A percentile compares a stretch with the other conserved stretches of the same genome.
Conservation (phyloP, 2,113 vertebrate species). For the Oreochromis aureus region DNA sequence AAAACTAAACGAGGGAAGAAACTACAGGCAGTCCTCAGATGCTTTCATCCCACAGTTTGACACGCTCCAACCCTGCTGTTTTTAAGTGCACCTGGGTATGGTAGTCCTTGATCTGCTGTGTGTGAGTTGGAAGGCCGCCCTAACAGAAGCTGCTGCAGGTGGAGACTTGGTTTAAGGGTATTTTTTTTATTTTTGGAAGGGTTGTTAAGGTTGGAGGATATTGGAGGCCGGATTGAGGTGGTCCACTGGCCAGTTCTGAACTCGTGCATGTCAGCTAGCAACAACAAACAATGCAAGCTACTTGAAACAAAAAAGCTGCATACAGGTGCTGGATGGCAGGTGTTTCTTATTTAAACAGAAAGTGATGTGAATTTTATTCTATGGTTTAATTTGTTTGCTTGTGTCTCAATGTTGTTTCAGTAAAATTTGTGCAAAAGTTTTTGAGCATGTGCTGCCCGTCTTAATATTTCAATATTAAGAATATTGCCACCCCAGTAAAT, state of each 20-base stretch:
- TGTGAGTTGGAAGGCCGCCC: background rate
- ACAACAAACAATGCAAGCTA: accelerated
- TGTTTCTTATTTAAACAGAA: background rate
- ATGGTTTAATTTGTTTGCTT: background rate
- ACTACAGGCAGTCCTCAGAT: background rate
- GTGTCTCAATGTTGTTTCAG: background rate
- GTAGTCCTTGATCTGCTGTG: background rate
- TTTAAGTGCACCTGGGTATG: background rate
- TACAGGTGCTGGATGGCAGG: background rate
- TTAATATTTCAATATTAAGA: background rate
- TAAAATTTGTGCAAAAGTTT: background rate
- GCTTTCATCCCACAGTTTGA: background rate
- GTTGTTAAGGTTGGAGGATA: background rate
- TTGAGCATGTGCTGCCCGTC: background rate
- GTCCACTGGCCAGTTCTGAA: background rate
- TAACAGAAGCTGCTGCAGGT: background rate
- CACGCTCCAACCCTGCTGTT: background rate
- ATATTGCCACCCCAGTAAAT: background rate
- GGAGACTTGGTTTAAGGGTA: background rate
- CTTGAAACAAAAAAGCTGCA: background rate
- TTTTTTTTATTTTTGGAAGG: background rate
- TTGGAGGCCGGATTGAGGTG: background rate
- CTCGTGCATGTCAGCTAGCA: background rate
- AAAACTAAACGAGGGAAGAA: background rate
- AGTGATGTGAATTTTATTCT: background rate